A percentile compares a stretch with the other conserved stretches of the same genome.
phyloP scores from a whole-genome alignment of 2,888 invertebrate species.

The Schizotus pectinicornis region DNA sequence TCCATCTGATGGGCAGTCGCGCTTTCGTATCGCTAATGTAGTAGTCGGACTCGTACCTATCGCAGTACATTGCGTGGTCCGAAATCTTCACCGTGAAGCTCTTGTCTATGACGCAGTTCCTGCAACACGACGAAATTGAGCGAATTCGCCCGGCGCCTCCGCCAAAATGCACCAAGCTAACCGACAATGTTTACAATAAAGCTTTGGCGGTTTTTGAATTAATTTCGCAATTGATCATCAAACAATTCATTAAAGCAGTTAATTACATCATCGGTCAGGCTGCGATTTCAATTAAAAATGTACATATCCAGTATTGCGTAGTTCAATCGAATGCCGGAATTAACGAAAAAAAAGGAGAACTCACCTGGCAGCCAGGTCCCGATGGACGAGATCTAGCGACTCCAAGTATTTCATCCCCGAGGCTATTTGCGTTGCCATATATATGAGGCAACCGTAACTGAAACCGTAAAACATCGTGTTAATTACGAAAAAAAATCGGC shows the following conservation, averaged over 20 bases:
- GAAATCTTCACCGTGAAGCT: conserved; percentile 80
- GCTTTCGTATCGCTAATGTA: conserved; percentile 83
- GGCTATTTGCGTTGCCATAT: conserved; percentile 87
- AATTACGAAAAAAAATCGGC: conserved; percentile 9
- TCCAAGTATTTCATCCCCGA: conserved; percentile 95
- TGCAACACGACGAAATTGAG: conserved; percentile 52
- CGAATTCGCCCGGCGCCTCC: background rate
- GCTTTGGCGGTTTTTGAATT: background rate
- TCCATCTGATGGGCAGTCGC: conserved; percentile 88
- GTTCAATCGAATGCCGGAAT: background rate
- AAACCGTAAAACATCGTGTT: conserved; percentile 43
- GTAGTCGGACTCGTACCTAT: conserved; percentile 80
- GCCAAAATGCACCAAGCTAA: too few species aligned
- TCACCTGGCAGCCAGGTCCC: conserved; percentile 86
- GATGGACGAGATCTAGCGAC: conserved; percentile 85
- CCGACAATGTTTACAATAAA: too few species aligned
- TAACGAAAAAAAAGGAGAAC: conserved; percentile 15
- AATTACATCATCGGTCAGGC: background rate
- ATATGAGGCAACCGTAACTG: conserved; percentile 84
- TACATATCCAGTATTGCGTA: too few species aligned
- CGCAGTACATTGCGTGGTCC: conserved; percentile 86
- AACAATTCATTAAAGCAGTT: conserved; percentile 1
- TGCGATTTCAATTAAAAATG: too few species aligned
- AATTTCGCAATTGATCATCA: background rate
- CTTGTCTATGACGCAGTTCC: conserved; percentile 87